Evolutionary conservation across 2,113 vertebrate species (phyloP).

Genomic region (Osmerus mordax): DNA sequence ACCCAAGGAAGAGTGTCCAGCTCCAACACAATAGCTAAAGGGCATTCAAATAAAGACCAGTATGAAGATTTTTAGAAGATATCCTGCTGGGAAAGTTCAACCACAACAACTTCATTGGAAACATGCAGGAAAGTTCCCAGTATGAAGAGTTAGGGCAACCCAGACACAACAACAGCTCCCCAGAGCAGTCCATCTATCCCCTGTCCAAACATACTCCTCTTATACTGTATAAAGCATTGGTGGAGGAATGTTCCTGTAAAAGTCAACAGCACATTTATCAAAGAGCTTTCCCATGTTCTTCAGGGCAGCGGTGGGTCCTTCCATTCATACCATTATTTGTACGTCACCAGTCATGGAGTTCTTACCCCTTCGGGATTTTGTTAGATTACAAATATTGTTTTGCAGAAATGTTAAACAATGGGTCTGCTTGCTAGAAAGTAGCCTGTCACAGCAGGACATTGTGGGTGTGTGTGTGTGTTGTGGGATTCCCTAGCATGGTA

Average conservation of each 20-base stretch:
- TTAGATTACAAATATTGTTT: background rate
- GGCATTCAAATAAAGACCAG: too few relatives aligned
- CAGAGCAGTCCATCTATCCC: background rate
- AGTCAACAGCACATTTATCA: background rate
- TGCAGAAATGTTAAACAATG: background rate
- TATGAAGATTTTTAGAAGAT: too few relatives aligned
- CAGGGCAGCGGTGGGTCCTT: too few relatives aligned
- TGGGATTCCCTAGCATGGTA: too few relatives aligned
- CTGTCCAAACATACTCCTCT: background rate
- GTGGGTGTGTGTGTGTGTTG: background rate
- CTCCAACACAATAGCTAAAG: too few relatives aligned
- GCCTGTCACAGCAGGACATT: background rate
- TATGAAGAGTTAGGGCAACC: background rate
- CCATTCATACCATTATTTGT: background rate
- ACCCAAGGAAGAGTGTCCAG: too few relatives aligned
- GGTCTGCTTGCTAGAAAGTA: background rate
- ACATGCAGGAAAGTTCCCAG: too few relatives aligned
- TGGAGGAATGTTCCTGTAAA: background rate
- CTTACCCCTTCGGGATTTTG: background rate
- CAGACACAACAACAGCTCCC: background rate
- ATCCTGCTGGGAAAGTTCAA: too few relatives aligned
- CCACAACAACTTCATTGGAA: too few relatives aligned
- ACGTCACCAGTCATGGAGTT: background rate
- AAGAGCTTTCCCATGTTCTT: constrained; percentile 16
- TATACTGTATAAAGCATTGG: background rate